These are phyloP conservation scores for Anas flavirostris DNA, from an alignment of 2,797 vertebrate genomes.

Conservation along the genomic window DNA sequence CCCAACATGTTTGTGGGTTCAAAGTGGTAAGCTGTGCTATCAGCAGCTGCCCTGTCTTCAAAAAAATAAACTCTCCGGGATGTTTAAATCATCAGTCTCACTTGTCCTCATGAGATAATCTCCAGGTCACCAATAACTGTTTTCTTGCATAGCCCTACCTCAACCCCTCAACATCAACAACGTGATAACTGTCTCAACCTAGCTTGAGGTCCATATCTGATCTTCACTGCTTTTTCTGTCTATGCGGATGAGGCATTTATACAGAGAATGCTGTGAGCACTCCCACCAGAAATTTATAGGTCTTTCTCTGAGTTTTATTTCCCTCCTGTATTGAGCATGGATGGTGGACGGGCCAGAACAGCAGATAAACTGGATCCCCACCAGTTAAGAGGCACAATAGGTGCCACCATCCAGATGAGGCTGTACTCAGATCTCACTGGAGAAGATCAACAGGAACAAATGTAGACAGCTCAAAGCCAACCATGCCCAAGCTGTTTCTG, in stretches of 20 bases:
- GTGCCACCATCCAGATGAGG: background rate
- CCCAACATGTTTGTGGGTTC: accelerated
- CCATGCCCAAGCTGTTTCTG: background rate
- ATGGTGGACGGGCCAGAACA: background rate
- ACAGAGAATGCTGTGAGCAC: background rate
- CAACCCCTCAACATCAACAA: background rate
- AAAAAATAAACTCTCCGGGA: background rate
- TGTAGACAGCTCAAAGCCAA: background rate
- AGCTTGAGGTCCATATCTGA: background rate
- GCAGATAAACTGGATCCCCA: background rate
- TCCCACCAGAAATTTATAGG: background rate
- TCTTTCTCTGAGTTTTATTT: background rate
- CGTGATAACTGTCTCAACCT: background rate
- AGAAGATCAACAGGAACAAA: background rate
- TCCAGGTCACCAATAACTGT: background rate
- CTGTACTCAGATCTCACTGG: background rate
- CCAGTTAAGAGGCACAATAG: background rate
- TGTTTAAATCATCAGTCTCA: background rate
- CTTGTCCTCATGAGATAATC: background rate
- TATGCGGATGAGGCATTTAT: background rate
- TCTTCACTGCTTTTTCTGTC: background rate
- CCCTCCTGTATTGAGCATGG: background rate
- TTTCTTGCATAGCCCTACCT: background rate
- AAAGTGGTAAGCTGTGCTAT: background rate
- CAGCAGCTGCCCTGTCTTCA: background rate